A percentile compares a stretch with the other conserved stretches of the same genome.
phyloP scores from a whole-genome alignment of 2,888 invertebrate species.

The Brachynemurus nebulosus region DNA sequence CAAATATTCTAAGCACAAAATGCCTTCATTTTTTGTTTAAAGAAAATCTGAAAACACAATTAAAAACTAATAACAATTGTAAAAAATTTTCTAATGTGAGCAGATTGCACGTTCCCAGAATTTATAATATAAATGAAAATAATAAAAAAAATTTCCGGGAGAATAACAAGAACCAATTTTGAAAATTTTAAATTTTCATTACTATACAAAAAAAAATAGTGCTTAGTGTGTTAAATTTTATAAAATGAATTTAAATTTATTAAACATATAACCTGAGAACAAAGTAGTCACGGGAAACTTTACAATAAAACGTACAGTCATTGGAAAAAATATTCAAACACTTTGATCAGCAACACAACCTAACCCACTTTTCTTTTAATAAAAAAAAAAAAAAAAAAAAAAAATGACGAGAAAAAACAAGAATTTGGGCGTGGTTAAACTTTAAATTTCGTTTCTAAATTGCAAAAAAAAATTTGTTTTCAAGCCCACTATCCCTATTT shows the following conservation, averaged over 20 bases:
- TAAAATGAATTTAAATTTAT: background rate
- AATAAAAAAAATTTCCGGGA: background rate
- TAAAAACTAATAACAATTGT: slow-evolving; percentile 1
- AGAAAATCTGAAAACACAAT: background rate
- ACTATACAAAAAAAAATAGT: background rate
- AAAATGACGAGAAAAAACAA: too few species aligned
- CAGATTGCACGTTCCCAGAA: slow-evolving; percentile 9
- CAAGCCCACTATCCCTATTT: too few species aligned
- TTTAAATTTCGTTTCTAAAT: too few species aligned
- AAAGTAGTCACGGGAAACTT: slow-evolving; percentile 2
- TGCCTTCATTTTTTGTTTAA: background rate
- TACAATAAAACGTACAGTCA: slow-evolving; percentile 6
- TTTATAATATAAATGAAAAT: background rate
- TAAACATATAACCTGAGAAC: slow-evolving; percentile 5
- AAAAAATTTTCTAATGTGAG: background rate
- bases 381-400: too few species aligned
- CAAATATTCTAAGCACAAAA: background rate
- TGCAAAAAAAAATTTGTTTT: too few species aligned
- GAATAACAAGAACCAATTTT: background rate
- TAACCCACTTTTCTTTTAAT: too few species aligned
- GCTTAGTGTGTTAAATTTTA: background rate
- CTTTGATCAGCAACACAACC: too few species aligned
- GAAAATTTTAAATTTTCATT: background rate
- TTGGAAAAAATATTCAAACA: too few species aligned
- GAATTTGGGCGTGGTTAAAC: too few species aligned